Base-by-base conservation (phyloP, 2,888 invertebrate genomes). In the Lottia gigantea region DNA sequence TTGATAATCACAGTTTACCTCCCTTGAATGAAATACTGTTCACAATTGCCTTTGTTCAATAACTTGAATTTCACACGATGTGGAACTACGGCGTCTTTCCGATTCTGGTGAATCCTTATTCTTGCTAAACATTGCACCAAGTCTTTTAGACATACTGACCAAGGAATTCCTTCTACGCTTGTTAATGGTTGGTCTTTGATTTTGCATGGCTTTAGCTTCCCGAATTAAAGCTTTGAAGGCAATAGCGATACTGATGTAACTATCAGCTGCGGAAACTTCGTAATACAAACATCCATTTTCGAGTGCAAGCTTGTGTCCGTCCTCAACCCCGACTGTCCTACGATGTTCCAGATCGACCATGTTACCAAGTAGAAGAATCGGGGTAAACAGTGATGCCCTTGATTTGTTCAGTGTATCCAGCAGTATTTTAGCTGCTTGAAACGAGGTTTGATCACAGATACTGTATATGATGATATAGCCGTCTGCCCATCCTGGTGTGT, bases 391-490 rank as follows among this genome's bases (percentile, higher is more conserved):
- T 23, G 94, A 93, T 74, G 94, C 66, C 26, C 78, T 74, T 70
- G 72, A 65, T 71, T 76, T 78, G 63, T 70, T 74, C 7, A 82
- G 70, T 2, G 72, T 64, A 14, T 79, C 73, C 4, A 83, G 67
- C 16, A 80, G 70, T n/a, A 63, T 62, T 40, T 72, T 73, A 7
- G 82, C 82, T 11, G 65, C 64, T 93, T 79, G 93, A 88, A 94
- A 95, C 80, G 94, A 94, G 70, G 92, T 91, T 76, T 92, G 91
- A 85, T 93, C 93, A 84, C 93, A 93, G 63, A 95, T 93, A 63
- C 94, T 94, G 89, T 94, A 94, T 66, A 95, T 94, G 76, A 94
- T 91, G 46, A 94, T 93, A 87, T 94, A 94, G 0, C 94, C 94
- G 84, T 94, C 94, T 45, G 94, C 94, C 94, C 94, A 94, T 25